Evolutionary conservation across 2,888 invertebrate genomes (phyloP).

Genomic region (Lottia scabra): DNA sequence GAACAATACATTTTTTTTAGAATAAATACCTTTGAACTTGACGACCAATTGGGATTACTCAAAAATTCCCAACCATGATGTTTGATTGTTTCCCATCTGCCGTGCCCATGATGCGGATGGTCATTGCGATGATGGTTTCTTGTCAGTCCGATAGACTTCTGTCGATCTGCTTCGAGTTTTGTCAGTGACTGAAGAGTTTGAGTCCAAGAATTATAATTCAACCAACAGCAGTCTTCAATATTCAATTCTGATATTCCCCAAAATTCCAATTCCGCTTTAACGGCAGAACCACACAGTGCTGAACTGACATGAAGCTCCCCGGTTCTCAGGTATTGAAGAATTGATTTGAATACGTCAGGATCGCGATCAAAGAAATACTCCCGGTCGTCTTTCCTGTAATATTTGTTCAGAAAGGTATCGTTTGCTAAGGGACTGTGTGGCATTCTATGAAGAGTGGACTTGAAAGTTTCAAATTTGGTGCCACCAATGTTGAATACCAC

Average conservation of each 20-base stretch:
- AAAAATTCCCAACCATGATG: conserved; percentile 28
- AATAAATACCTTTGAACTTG: conserved; percentile 24
- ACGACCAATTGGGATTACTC: conserved; percentile 27
- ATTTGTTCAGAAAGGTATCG: conserved; percentile 27
- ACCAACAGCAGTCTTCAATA: conserved; percentile 49
- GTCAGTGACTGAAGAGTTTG: conserved; percentile 46
- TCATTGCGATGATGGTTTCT: background rate
- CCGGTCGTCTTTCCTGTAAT: conserved; percentile 23
- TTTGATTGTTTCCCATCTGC: no score
- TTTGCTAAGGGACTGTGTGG: conserved; percentile 33
- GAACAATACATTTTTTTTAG: background rate
- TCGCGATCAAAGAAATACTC: conserved; percentile 45
- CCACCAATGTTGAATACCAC: conserved; percentile 56
- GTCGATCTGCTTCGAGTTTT: conserved; percentile 26
- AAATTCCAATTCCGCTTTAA: conserved; percentile 41
- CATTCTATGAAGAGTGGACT: conserved; percentile 37
- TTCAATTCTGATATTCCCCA: conserved; percentile 44
- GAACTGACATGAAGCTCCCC: conserved; percentile 40
- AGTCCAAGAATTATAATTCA: conserved; percentile 50
- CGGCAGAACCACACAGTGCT: conserved; percentile 36
- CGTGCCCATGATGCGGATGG: background rate
- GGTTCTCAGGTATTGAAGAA: conserved; percentile 39
- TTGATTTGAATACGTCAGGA: conserved; percentile 37
- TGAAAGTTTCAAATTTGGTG: conserved; percentile 50
- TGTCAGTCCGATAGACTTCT: conserved; percentile 9